phyloP scores from a whole-genome alignment of 1,140 invertebrate species.

The Forficula auricularia region DNA sequence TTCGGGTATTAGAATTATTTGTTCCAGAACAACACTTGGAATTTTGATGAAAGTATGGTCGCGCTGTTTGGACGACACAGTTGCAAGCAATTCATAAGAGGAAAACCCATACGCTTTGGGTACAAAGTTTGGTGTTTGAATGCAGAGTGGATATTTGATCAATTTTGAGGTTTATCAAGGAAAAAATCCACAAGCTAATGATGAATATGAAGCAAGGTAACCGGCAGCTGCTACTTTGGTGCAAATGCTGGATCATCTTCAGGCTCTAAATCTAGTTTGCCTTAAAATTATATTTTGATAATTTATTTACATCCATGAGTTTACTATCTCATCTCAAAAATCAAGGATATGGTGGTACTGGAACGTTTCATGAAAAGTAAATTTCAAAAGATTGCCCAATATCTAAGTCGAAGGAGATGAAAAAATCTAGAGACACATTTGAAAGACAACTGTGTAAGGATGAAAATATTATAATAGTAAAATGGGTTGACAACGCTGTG shows the following conservation, averaged over 20 bases:
- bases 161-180: slow-evolving; percentile 22
- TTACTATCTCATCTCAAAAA: not conserved
- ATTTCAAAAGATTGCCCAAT: not conserved
- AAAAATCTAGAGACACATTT: not conserved
- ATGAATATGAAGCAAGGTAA: too few relatives aligned
- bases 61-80: slow-evolving; percentile 30
- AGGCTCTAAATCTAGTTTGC: too few relatives aligned
- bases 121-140: slow-evolving; percentile 27
- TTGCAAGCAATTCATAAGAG: slow-evolving; percentile 28
- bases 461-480: not conserved
- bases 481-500: not conserved
- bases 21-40: slow-evolving; percentile 17
- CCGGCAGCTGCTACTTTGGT: too few relatives aligned
- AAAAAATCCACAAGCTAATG: slow-evolving; percentile 11
- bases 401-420: not conserved
- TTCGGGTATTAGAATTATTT: slow-evolving; percentile 14
- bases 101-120: slow-evolving; percentile 29
- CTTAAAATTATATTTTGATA: not conserved
- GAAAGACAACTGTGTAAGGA: not conserved
- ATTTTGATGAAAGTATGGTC: slow-evolving; percentile 31
- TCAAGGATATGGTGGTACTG: not conserved
- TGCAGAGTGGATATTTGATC: slow-evolving; percentile 19
- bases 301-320: not conserved
- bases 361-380: not conserved
- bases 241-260: not conserved